Base-by-base conservation (phyloP, 2,888 invertebrate species). In the Coenonympha arcania region DNA sequence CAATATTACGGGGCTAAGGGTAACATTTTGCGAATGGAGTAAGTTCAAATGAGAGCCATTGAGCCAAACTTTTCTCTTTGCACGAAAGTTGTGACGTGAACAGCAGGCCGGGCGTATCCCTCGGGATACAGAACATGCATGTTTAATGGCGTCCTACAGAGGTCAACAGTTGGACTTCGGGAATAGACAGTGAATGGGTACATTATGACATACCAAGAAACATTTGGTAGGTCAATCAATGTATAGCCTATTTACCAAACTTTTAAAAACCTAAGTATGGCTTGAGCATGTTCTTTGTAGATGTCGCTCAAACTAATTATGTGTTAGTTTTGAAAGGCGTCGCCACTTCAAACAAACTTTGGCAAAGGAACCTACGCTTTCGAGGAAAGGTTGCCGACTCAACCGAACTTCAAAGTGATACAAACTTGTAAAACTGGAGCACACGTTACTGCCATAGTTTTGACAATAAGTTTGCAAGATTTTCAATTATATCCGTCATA, bases 291-390 rank as follows among this genome's bases (percentile, higher is more conserved):
- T 81, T 78, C 76, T 83, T 81, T 79, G 81, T 79, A 75, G 73
- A 78, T 79, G 77, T 80, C 84, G 76, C 76, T 76, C 79, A 80
- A 82, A 77, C 74, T 79, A 84, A 83, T 83, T 82, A 83, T 82
- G 75, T 78, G 77, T 75, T 77, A 79, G 73, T 77, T 80, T 76
- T 73, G 75, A 80, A 79, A 20, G 3, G 8, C 33, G 65, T 63
- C n/a, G n/a, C n/a, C n/a, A 71, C 71, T 73, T 73, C 71, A 63
- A 78, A 76, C 71, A 76, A 81, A 83, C 68, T 82, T 82, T 75
- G 67, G 73, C 8, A 4, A 8, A 71, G 69, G 64, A 71, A 75
- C 75, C 76, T 73, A 73, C 69, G 20, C 8, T 42, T 24, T 11
- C 9, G 9, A 34, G 62, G 64, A 71, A 64, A 68, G 68, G 68